These are phyloP conservation scores for Drosophila stalkeri DNA, from an alignment of 2,888 invertebrate genomes.

Conservation along the genomic window DNA sequence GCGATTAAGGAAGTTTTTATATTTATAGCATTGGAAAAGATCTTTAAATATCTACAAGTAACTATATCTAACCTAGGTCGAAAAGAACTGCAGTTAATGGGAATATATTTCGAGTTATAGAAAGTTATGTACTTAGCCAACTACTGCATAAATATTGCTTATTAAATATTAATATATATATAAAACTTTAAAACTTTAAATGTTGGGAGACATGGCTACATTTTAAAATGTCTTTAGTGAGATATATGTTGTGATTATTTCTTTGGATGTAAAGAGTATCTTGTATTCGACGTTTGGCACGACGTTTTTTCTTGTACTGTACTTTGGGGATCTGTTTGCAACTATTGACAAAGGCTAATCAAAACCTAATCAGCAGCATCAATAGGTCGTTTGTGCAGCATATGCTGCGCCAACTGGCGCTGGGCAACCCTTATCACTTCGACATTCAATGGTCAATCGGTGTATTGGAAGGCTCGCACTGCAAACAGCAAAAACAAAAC, in stretches of 20 bases:
- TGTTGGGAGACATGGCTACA: too few relatives aligned
- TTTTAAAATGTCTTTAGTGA: neutral
- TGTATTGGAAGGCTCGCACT: neutral
- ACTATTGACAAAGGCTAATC: conserved; percentile 53
- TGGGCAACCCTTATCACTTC: conserved; percentile 23
- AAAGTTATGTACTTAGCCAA: neutral
- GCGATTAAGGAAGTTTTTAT: conserved; percentile 23
- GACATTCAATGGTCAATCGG: conserved; percentile 8
- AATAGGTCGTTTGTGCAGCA: conserved; percentile 66
- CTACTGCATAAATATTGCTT: neutral
- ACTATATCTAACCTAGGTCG: neutral
- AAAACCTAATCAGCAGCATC: conserved; percentile 74
- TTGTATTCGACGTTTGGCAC: neutral
- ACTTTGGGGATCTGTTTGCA: neutral
- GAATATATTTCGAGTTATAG: neutral
- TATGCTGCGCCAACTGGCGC: conserved; percentile 31
- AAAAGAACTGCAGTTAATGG: neutral
- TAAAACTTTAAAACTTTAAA: too few relatives aligned
- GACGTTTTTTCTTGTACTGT: neutral
- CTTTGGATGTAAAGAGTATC: neutral
- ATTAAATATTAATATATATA: neutral
- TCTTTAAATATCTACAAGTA: neutral
- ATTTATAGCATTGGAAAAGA: conserved; percentile 3
- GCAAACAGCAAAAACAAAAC: neutral
- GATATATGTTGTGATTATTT: neutral